These are phyloP conservation scores for Caenorhabditis tropicalis DNA, from an alignment of 1,140 invertebrate genomes.

Conservation along the genomic window DNA sequence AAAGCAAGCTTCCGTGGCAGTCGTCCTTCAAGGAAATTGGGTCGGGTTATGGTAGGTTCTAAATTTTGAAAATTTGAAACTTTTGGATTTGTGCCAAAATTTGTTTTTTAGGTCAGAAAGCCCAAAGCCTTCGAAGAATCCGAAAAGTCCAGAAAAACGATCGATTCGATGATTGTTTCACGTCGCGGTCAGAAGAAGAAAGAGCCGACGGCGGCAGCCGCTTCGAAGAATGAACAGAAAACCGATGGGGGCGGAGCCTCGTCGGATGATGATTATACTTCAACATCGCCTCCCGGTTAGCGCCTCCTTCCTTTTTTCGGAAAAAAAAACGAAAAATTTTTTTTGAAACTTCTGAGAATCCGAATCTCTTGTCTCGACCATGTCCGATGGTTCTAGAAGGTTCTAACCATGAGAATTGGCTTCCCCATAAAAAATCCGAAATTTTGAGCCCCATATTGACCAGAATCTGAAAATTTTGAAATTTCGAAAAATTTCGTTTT, in stretches of 20 bases:
- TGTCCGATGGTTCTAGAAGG: too few relatives aligned
- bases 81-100: background rate
- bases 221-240: conserved; percentile 76
- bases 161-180: conserved; percentile 90
- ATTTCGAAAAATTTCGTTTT: too few relatives aligned
- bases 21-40: too few relatives aligned
- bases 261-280: background rate
- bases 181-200: conserved; percentile 76
- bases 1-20: too few relatives aligned
- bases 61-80: too few relatives aligned
- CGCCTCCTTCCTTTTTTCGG: too few relatives aligned
- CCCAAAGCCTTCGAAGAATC: conserved; percentile 63
- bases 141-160: conserved; percentile 95
- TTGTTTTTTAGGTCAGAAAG: conserved; percentile 54
- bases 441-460: background rate
- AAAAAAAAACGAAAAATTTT: too few relatives aligned
- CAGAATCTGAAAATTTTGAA: too few relatives aligned
- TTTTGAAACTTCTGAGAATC: too few relatives aligned
- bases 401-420: too few relatives aligned
- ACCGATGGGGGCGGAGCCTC: conserved; percentile 62
- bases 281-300: background rate
- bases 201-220: conserved; percentile 69
- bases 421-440: background rate
- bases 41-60: background rate
- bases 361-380: too few relatives aligned